phyloP scores from a whole-genome alignment of 2,888 invertebrate species.

The Zaprionus lineosus region DNA sequence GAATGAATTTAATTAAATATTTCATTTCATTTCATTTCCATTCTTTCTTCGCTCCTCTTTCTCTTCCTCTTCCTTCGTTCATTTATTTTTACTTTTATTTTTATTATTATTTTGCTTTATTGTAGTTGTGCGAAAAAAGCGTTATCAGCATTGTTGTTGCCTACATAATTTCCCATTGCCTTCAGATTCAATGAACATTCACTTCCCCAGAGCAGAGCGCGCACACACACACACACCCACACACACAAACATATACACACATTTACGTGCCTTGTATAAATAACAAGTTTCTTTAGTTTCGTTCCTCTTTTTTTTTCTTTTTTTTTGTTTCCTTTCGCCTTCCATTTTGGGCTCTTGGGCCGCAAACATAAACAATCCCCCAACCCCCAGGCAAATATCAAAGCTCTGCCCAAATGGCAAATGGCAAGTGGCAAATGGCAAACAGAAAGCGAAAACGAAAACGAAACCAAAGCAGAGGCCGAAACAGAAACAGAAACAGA shows the following conservation, averaged over 20 bases:
- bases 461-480: slow-evolving; percentile 25
- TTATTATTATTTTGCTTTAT: slow-evolving; percentile 2
- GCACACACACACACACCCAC: slow-evolving; percentile 7
- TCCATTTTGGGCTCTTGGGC: slow-evolving; percentile 38
- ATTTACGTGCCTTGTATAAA: slow-evolving; percentile 70
- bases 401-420: slow-evolving; percentile 14
- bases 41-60: no score
- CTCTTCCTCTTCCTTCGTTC: no score
- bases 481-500: slow-evolving; percentile 32
- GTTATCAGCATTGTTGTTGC: slow-evolving; percentile 53
- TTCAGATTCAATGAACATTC: slow-evolving; percentile 63
- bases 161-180: slow-evolving; percentile 53
- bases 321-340: no score
- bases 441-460: slow-evolving; percentile 50
- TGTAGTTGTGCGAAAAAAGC: slow-evolving; percentile 18
- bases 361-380: slow-evolving; percentile 74
- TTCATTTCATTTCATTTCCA: no score
- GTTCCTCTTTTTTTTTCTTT: no score
- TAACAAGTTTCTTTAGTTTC: slow-evolving; percentile 64
- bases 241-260: slow-evolving; percentile 13
- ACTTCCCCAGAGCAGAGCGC: slow-evolving; percentile 36
- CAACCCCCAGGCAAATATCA: slow-evolving; percentile 39
- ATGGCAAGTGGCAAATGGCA: slow-evolving; percentile 38
- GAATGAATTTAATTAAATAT: slow-evolving; percentile 24
- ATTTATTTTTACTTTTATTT: no score